phyloP scores from a whole-genome alignment of 2,113 vertebrate species.

The Nestor notabilis region DNA sequence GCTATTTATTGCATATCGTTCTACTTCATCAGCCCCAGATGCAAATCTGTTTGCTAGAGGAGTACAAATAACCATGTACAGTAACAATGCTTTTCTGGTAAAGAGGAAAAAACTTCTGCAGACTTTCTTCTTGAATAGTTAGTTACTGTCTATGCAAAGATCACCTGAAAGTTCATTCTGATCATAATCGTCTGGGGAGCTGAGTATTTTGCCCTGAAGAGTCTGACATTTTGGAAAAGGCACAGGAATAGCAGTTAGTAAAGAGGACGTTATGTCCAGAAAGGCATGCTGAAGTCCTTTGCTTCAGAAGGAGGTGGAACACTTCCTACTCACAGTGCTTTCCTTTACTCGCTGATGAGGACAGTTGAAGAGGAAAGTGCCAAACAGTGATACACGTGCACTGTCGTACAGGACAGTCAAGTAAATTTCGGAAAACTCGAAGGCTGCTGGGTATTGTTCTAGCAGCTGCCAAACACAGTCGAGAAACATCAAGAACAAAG shows the following conservation, averaged over 20 bases:
- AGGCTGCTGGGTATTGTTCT: conserved; percentile 92
- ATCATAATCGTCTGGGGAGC: neutral
- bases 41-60: neutral
- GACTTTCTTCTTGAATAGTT: neutral
- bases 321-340: conserved; percentile 81
- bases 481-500: conserved; percentile 93
- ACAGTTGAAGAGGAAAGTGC: conserved; percentile 96
- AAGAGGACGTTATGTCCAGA: neutral
- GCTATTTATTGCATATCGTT: neutral
- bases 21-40: neutral
- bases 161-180: neutral
- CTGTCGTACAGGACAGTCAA: conserved; percentile 90
- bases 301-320: neutral
- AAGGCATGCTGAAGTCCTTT: neutral
- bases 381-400: conserved; percentile 89
- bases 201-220: neutral
- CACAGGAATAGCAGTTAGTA: neutral
- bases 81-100: neutral
- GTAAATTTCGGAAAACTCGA: conserved; percentile 95
- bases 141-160: neutral
- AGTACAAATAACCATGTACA: neutral
- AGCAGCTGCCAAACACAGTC: conserved; percentile 96
- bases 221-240: neutral
- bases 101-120: neutral
- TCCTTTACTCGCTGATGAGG: conserved; percentile 87